Evolutionary conservation across 2,113 vertebrate genomes (phyloP).

Genomic region (Ctenodactylus gundi): DNA sequence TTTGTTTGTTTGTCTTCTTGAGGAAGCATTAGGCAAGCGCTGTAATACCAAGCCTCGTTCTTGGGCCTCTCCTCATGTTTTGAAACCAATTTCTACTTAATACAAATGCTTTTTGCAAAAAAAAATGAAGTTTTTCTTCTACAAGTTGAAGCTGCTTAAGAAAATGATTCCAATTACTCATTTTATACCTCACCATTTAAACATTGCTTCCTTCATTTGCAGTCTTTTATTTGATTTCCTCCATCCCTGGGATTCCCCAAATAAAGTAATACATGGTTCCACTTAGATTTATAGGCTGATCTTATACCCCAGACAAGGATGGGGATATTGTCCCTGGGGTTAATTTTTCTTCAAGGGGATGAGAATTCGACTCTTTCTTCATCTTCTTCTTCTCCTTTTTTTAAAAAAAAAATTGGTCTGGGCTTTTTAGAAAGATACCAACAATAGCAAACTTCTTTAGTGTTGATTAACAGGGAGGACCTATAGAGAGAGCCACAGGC

Average conservation of each 20-base stretch:
- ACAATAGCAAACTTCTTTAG: not conserved
- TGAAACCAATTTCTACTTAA: constrained; percentile 79
- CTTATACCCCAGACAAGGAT: constrained; percentile 38
- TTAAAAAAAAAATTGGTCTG: not conserved
- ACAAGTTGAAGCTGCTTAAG: constrained; percentile 43
- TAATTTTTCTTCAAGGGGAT: constrained; percentile 61
- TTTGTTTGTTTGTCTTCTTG: not conserved
- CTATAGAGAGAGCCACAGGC: not conserved
- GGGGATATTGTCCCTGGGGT: not conserved
- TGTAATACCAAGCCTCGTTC: not conserved
- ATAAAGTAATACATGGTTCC: constrained; percentile 58
- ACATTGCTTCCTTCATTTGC: constrained; percentile 59
- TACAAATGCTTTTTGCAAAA: constrained; percentile 72
- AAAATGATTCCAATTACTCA: constrained; percentile 69
- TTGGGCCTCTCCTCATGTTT: not conserved
- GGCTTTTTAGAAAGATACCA: not conserved
- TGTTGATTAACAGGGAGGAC: not conserved
- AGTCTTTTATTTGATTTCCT: constrained; percentile 58
- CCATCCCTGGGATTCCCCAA: not conserved
- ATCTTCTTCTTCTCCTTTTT: not conserved
- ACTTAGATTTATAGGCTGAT: constrained; percentile 66
- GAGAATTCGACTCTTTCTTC: not conserved
- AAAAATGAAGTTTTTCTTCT: constrained; percentile 47
- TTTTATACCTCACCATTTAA: constrained; percentile 64
- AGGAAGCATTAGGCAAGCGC: not conserved